Base-by-base conservation (phyloP, 2,113 vertebrate species). In the Fregata magnificens region DNA sequence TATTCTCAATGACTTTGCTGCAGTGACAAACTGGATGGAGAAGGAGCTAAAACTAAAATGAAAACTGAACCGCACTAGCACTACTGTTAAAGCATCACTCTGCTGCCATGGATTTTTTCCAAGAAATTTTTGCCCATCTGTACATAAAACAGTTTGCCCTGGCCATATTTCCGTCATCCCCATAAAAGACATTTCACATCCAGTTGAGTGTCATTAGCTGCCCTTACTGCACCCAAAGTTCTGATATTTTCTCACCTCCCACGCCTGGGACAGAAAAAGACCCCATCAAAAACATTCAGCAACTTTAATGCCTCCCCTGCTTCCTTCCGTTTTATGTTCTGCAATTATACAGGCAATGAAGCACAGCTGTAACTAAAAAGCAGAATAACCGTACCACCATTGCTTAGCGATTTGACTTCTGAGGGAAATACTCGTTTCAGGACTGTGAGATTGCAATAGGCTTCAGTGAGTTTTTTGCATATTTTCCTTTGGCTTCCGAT, bases 271-370 rank as follows among this genome's bases (percentile, higher is more conserved):
- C 88, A 81, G 90, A 88, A 87, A 95, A 92, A 88, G 88, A 73
- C 72, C 36, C 77, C 36, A 96, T 97, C 96, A 97, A 98, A 97
- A 97, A 86, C 76, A 80, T 87, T 70, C 55, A 73, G 65, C 9
- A 6, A 78, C 76, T 86, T 85, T 78, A 87, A 93, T 96, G 76
- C 93, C 77, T 94, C 95, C 93, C 70, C 40, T 96, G 84, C 95
- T 96, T 96, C 95, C 95, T 96, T 96, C 82, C 95, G 96, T 96
- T 96, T 93, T 45, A 85, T 93, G 78, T 94, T 90, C 70, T 93
- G 87, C 90, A 87, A 73, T 93, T 93, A 82, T 82, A 65, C 21
- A 88, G 84, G 40, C 93, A 86, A 79, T 93, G 94, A 95, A 91
- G 81, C 95, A 94, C 92, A 96, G 84, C 93, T 95, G 83, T 87